A percentile compares a stretch with the other conserved stretches of the same genome.
phyloP scores from a whole-genome alignment of 2,113 vertebrate genomes.

The Rana temporaria region DNA sequence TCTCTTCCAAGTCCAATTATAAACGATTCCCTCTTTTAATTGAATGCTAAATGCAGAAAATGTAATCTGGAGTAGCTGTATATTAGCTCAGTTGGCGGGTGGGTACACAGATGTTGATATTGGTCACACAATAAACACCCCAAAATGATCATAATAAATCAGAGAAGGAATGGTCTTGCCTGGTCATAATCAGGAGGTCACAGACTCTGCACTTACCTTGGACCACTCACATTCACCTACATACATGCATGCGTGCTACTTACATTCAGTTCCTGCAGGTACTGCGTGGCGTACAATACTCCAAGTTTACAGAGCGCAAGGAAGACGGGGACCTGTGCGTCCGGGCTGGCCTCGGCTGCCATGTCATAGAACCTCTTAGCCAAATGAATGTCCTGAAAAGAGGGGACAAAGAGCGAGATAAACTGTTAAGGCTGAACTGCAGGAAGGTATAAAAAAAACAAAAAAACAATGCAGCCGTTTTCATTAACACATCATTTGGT shows the following conservation, averaged over 20 bases:
- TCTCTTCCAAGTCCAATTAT: too few species aligned
- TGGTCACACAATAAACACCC: too few species aligned
- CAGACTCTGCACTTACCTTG: too few species aligned
- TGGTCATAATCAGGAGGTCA: too few species aligned
- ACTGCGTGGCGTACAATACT: conserved; percentile 88
- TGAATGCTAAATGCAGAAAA: too few species aligned
- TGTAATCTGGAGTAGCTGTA: too few species aligned
- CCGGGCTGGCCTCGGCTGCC: conserved; percentile 96
- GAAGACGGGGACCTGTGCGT: conserved; percentile 97
- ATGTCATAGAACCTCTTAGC: conserved; percentile 98
- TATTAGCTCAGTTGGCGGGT: too few species aligned
- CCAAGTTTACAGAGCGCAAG: conserved; percentile 93
- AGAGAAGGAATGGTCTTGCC: too few species aligned
- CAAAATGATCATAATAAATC: too few species aligned
- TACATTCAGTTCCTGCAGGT: conserved; percentile 90
- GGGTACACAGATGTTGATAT: too few species aligned
- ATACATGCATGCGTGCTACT: conserved; percentile 65
- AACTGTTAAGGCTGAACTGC: neutral
- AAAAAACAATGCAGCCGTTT: neutral
- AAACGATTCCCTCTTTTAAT: too few species aligned
- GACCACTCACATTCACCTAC: neutral
- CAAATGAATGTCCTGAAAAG: conserved; percentile 91
- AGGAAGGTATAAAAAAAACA: neutral
- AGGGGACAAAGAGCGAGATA: neutral
- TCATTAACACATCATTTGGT: too few species aligned